Percentiles rank a stretch among this genome's conserved stretches.
phyloP scores from a whole-genome alignment of 2,888 invertebrate genomes.

The Amblyjoppa proteus region DNA sequence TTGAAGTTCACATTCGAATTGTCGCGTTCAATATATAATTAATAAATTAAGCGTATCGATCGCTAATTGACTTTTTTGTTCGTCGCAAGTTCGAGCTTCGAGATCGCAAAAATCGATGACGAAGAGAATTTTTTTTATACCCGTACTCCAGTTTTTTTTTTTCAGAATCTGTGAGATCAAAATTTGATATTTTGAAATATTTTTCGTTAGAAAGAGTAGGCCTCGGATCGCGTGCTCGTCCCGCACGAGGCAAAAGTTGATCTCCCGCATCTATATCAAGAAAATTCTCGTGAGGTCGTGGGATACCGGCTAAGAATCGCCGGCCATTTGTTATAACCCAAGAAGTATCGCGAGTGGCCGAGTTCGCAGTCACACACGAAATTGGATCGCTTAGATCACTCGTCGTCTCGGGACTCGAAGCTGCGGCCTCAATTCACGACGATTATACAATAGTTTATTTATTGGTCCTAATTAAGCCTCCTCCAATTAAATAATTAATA shows the following conservation, averaged over 20 bases:
- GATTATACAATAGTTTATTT: constrained; percentile 85
- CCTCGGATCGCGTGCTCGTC: background rate
- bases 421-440: constrained; percentile 83
- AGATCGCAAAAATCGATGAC: constrained; percentile 2
- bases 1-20: constrained; percentile 26
- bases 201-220: background rate
- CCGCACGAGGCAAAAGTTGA: background rate
- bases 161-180: background rate
- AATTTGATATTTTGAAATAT: background rate
- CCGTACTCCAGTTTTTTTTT: background rate
- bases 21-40: constrained; percentile 4
- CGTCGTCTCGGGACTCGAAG: constrained; percentile 58
- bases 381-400: constrained; percentile 59
- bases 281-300: constrained; percentile 17
- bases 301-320: constrained; percentile 27
- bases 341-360: constrained; percentile 10
- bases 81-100: background rate
- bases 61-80: constrained; percentile 18
- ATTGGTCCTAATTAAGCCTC: constrained; percentile 84
- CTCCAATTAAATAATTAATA: constrained; percentile 85
- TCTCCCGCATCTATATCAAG: background rate
- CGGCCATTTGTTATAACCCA: constrained; percentile 16
- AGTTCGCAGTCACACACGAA: background rate
- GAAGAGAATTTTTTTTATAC: background rate
- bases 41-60: constrained; percentile 26